Base-by-base conservation (phyloP, 2,113 vertebrate genomes). In the Gymnogyps californianus region DNA sequence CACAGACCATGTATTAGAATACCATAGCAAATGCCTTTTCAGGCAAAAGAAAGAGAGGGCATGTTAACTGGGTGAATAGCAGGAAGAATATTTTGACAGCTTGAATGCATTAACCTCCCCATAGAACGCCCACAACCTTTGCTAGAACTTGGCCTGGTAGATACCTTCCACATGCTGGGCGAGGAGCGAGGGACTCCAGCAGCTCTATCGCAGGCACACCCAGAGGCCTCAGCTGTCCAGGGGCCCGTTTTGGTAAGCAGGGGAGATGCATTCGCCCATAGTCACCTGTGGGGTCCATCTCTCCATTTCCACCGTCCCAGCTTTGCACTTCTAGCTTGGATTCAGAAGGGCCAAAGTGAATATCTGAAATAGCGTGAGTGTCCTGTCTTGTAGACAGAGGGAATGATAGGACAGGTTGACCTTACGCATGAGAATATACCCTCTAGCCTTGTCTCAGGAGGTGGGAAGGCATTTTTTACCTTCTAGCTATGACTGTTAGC, bases 81-180 rank as follows among this genome's bases (percentile, higher is more conserved):
- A 96, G 90, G 93, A 82, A 91, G 97, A 96, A 82, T 97, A 97
- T 98, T 98, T 96, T 98, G 97, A 98, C 96, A 97, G 96, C 51
- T 93, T 77, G 83, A 91, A 79, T 65, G 96, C 90, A 96, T 94
- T 95, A 94, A 91, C 54, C 85, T 92, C 90, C 78, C 95, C 3
- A 62, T 29, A 91, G 55, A 78, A 94, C 93, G 42, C 97, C 97
- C 93, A 93, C 96, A 89, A 57, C 83, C 93, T 94, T 21, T 70
- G 93, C 96, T 96, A 91, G 83, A 96, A 85, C 82, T 91, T 55
- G 87, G 78, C 86, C 90, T 65, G 93, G 91, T 69, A 96, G 88
- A 87, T 93, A 94, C 95, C 94, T 97, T 95, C 92, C 87, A 71
- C 88, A 17, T 21, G 88, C 65, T 9, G 59, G 40, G 26, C 2